Evolutionary conservation across 2,113 vertebrate species (phyloP).

Genomic region (Lophotis ruficrista): DNA sequence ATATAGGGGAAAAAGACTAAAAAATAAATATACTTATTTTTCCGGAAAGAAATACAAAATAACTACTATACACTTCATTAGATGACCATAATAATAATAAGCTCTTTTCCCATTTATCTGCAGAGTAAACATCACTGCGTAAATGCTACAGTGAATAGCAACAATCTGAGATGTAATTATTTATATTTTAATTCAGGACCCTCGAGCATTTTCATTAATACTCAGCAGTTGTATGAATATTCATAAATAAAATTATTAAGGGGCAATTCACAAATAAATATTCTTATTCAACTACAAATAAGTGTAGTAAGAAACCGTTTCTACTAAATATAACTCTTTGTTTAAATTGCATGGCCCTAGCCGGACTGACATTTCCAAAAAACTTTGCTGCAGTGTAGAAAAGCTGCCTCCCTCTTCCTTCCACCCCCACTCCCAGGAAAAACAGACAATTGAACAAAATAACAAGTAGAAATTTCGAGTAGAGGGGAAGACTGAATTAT

Average conservation of each 20-base stretch:
- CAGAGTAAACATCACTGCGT: neutral
- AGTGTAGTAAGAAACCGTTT: neutral
- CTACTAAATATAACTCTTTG: neutral
- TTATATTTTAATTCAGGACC: neutral
- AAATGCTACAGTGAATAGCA: neutral
- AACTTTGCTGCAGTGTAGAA: neutral
- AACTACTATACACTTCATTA: neutral
- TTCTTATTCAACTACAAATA: neutral
- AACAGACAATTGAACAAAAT: neutral
- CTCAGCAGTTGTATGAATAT: neutral
- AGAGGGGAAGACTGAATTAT: neutral
- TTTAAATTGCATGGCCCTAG: fast-evolving
- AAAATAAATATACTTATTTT: neutral
- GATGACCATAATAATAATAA: neutral
- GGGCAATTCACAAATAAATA: neutral
- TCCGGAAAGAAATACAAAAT: neutral
- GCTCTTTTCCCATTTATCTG: neutral
- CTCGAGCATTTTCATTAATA: neutral
- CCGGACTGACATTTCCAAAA: neutral
- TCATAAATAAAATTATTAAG: neutral
- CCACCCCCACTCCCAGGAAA: neutral
- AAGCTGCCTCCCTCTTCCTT: neutral
- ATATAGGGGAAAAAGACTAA: neutral
- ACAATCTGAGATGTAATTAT: neutral
- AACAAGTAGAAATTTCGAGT: neutral